These are phyloP conservation scores for Drosophila sp. DNA, from an alignment of 1,140 invertebrate species.

Conservation along the genomic window DNA sequence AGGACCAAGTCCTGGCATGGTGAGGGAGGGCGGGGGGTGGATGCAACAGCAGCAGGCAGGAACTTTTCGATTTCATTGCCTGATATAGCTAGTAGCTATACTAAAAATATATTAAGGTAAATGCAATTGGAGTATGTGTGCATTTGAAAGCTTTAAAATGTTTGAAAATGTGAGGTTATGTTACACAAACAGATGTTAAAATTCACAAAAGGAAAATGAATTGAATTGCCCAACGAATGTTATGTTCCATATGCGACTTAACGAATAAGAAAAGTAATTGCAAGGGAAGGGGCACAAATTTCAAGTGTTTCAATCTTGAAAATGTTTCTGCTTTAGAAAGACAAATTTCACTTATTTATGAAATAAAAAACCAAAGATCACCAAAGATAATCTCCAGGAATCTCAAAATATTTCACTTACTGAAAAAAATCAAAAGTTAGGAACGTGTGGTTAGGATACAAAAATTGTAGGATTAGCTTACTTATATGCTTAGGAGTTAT, in stretches of 20 bases:
- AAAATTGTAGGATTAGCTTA: background rate
- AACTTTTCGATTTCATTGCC: conserved; percentile 77
- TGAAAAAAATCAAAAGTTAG: too few relatives aligned
- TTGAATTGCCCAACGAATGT: background rate
- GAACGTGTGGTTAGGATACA: too few relatives aligned
- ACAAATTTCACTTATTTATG: too few relatives aligned
- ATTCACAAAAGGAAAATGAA: background rate
- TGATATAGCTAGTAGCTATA: conserved; percentile 41
- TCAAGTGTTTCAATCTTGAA: too few relatives aligned
- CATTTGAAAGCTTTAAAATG: conserved; percentile 4
- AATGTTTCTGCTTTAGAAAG: too few relatives aligned
- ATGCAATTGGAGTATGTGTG: conserved; percentile 32
- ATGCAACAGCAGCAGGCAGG: background rate
- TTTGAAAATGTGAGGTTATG: conserved; percentile 16
- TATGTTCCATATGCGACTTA: background rate
- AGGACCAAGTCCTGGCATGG: background rate
- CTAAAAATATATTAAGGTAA: conserved; percentile 23
- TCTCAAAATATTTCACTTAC: too few relatives aligned
- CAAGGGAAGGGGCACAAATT: too few relatives aligned
- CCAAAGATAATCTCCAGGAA: too few relatives aligned
- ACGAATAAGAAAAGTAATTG: background rate
- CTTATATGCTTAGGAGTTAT: background rate
- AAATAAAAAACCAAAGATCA: too few relatives aligned
- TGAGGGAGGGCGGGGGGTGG: background rate
- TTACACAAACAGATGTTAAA: conserved; percentile 1